Conservation (phyloP, 2,888 invertebrate species). For the Meliscaeva auricollis region DNA sequence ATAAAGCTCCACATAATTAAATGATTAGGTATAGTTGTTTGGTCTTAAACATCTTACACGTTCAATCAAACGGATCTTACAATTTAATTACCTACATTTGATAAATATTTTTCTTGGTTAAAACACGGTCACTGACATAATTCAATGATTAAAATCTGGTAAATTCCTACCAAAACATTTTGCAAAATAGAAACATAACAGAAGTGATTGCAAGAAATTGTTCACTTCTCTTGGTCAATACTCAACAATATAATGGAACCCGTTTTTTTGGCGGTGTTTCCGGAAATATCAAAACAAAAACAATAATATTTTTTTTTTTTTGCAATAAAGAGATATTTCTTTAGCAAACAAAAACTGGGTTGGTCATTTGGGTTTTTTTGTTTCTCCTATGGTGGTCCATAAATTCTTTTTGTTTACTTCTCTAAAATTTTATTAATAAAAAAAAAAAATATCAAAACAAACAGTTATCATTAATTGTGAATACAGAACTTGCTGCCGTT, state of each 20-base stretch:
- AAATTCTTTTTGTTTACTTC: background rate
- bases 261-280: background rate
- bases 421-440: background rate
- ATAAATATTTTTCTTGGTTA: too few species aligned
- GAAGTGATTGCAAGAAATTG: background rate
- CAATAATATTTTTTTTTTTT: background rate
- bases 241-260: background rate
- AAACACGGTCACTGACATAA: too few species aligned
- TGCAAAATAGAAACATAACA: too few species aligned
- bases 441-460: background rate
- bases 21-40: too few species aligned
- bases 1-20: too few species aligned
- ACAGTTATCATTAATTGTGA: background rate
- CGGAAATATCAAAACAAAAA: conserved; percentile 11
- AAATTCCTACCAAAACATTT: too few species aligned
- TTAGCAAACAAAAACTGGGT: conserved; percentile 11
- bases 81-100: too few species aligned
- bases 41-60: too few species aligned
- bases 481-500: too few species aligned
- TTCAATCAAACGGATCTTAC: too few species aligned
- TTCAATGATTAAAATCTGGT: background rate
- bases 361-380: background rate
- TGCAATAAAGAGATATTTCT: background rate
- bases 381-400: background rate
- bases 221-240: background rate